These are phyloP conservation scores for Eumacrocentrus americanus DNA, from an alignment of 2,888 invertebrate genomes.

Conservation along the genomic window DNA sequence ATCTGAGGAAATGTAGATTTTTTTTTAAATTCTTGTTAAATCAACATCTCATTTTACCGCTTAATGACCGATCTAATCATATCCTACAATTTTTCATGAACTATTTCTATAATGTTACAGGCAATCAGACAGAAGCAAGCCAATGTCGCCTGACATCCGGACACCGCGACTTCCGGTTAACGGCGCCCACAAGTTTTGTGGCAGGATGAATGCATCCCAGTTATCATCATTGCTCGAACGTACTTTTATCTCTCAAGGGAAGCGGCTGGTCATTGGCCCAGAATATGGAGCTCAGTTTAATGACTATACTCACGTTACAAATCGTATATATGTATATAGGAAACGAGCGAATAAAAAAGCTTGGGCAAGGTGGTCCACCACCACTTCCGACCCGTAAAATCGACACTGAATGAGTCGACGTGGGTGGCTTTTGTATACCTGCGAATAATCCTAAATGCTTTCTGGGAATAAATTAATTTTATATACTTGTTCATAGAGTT, in stretches of 20 bases:
- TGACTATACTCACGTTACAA: not conserved
- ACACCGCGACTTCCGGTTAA: slow-evolving; percentile 16
- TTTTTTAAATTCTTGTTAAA: no score
- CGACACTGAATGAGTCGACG: no score
- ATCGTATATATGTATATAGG: not conserved
- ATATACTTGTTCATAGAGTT: no score
- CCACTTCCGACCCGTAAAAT: not conserved
- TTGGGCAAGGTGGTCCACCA: not conserved
- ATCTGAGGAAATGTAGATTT: no score
- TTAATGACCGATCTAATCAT: no score
- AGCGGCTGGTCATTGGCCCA: slow-evolving; percentile 54
- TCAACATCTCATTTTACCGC: no score
- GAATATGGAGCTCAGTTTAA: not conserved
- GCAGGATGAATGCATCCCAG: slow-evolving; percentile 34
- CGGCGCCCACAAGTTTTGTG: slow-evolving; percentile 32
- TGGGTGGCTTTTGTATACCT: no score
- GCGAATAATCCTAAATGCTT: not conserved
- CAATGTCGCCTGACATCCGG: slow-evolving; percentile 18
- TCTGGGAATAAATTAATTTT: not conserved
- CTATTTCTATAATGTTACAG: slow-evolving; percentile 1
- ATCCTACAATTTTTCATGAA: slow-evolving; percentile 5
- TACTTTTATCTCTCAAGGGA: slow-evolving; percentile 47
- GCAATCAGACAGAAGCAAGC: not conserved
- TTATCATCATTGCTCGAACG: slow-evolving; percentile 44
- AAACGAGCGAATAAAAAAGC: not conserved